Base-by-base conservation (phyloP, 2,888 invertebrate species). In the Athrips mouffetella region DNA sequence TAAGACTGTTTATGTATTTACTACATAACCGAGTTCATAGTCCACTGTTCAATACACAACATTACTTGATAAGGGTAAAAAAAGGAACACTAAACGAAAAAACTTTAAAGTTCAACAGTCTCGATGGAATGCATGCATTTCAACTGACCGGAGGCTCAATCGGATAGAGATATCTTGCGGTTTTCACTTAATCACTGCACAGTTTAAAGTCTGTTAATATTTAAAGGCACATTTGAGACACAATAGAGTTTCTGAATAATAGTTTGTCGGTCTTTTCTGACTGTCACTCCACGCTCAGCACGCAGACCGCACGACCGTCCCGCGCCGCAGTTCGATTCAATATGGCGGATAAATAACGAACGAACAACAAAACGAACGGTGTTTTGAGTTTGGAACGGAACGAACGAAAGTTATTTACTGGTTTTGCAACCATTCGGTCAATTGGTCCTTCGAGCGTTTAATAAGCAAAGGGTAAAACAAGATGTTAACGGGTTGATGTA, bases 111-210 rank as follows among this genome's bases (percentile, higher is more conserved):
- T 88, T 88, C 87, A 88, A 86, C 75, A 88, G 79, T 79, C 87
- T 81, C 73, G 54, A 52, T 73, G 87, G 87, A 86, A 88, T 88
- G 87, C 81, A 73, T 81, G 80, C 82, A 83, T 85, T 85, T 84
- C 76, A 76, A 81, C 71, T 71, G 65, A 70, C 63, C 62, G 62
- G 63, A 63, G 62, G 60, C 64, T 69, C 64, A 67, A 67, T 67
- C 62, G 61, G 60, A 67, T 60, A 51, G 21, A 55, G 48, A 55
- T 59, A 50, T 44, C 46, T 48, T 45, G 41, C 45, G 39, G 39
- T 53, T 51, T 48, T 52, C 48, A 50, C 39, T 48, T 48, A 50
- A 53, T 51, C 79, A 81, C 76, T 70, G 63, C 74, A 79, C 74
- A 65, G 63, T 70, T 66, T 57, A 53, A 60, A 55, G 49, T 62